A percentile compares a stretch with the other conserved stretches of the same genome.
These are phyloP conservation scores for Petrolisthes manimaculis DNA, from an alignment of 2,888 invertebrate species.

Conservation along the genomic window DNA sequence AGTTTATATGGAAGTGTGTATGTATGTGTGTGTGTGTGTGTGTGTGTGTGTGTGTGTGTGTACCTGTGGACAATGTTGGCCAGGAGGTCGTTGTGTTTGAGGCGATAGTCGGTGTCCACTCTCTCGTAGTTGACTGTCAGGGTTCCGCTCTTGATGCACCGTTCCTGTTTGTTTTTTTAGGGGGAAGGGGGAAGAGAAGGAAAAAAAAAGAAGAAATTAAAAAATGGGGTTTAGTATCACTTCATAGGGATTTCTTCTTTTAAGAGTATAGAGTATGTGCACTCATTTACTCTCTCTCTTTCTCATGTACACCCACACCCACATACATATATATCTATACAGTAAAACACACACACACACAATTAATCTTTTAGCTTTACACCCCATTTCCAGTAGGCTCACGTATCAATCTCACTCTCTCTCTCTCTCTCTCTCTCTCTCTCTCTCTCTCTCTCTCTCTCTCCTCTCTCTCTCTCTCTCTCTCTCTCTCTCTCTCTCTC, in stretches of 20 bases:
- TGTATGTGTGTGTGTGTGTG: too few species aligned
- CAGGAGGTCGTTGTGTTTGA: conserved; percentile 92
- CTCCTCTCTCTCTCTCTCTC: background rate
- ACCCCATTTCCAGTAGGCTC: background rate
- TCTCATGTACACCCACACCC: background rate
- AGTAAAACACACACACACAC: background rate
- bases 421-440: conserved; percentile 6
- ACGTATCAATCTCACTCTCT: background rate
- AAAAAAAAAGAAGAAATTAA: background rate
- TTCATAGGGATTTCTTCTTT: background rate
- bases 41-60: too few species aligned
- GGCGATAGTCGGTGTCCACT: conserved; percentile 89
- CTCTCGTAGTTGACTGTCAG: conserved; percentile 93
- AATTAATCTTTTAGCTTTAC: background rate
- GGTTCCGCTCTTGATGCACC: conserved; percentile 90
- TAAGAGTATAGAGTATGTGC: background rate
- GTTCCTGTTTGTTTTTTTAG: conserved; percentile 77
- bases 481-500: conserved; percentile 21
- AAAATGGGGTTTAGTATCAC: background rate
- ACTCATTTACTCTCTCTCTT: background rate
- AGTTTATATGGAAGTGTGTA: too few species aligned
- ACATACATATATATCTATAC: background rate
- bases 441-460: background rate
- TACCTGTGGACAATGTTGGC: conserved; percentile 96
- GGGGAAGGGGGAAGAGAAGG: background rate